Conservation (phyloP, 2,113 vertebrate genomes). For the Candoia aspera region DNA sequence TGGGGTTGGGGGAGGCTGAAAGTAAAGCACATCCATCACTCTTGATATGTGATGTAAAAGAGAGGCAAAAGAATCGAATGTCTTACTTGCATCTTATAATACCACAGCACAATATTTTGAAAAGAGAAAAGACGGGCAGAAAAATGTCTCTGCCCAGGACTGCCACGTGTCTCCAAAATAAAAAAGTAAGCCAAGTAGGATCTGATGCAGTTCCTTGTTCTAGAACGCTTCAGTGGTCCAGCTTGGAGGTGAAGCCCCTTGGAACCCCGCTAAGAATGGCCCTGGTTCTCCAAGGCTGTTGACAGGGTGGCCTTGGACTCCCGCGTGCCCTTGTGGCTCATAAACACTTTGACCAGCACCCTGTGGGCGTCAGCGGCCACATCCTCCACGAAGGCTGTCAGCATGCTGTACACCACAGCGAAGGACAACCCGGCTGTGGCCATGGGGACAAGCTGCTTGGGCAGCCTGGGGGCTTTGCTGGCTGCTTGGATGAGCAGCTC, state of each 20-base stretch:
- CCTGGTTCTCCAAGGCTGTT: background rate
- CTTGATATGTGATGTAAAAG: background rate
- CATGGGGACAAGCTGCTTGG: slow-evolving; percentile 51
- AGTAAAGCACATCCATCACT: too few species aligned
- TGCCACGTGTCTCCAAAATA: too few species aligned
- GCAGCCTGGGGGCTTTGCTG: background rate
- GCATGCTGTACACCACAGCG: slow-evolving; percentile 40
- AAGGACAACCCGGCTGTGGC: slow-evolving; percentile 34
- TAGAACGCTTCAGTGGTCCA: background rate
- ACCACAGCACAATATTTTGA: too few species aligned
- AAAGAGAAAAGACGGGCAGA: too few species aligned
- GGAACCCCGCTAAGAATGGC: background rate
- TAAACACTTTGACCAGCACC: background rate
- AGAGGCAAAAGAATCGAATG: background rate
- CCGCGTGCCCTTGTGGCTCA: background rate
- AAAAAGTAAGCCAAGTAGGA: too few species aligned
- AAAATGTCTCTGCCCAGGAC: too few species aligned
- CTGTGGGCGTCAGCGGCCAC: slow-evolving; percentile 55
- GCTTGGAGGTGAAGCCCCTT: too few species aligned
- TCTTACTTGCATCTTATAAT: background rate
- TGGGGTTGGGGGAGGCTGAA: background rate
- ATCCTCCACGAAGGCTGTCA: slow-evolving; percentile 59
- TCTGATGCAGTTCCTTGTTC: too few species aligned
- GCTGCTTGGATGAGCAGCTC: slow-evolving; percentile 49
- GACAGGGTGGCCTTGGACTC: background rate